Evolutionary conservation across 1,140 invertebrate genomes (phyloP).

Genomic region (Elysia chlorotica): DNA sequence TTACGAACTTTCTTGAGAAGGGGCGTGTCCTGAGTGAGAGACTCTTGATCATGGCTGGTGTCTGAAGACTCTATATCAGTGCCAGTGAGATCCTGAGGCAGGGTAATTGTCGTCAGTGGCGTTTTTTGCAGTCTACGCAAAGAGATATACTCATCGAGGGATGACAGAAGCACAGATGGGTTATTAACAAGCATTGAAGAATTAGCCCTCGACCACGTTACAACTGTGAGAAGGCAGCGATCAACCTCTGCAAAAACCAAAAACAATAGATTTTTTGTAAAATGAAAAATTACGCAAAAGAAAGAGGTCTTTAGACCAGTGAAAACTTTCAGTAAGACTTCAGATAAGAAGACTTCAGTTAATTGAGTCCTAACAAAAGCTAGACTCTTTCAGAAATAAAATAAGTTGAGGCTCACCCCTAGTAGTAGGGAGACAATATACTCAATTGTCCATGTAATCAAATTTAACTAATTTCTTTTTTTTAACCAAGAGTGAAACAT

Average conservation of each 20-base stretch:
- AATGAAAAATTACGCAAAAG: too few species aligned
- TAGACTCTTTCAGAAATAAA: too few species aligned
- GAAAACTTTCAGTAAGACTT: too few species aligned
- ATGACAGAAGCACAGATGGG: slow-evolving; percentile 33
- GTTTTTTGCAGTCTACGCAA: slow-evolving; percentile 40
- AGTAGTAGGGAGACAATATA: too few species aligned
- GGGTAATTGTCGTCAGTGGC: slow-evolving; percentile 35
- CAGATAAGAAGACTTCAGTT: too few species aligned
- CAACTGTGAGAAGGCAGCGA: slow-evolving; percentile 43
- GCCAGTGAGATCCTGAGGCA: slow-evolving; percentile 25
- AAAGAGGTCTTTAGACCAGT: too few species aligned
- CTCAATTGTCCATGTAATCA: too few species aligned
- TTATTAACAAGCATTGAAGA: slow-evolving; percentile 7
- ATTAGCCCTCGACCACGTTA: slow-evolving; percentile 28
- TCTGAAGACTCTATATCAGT: slow-evolving; percentile 1
- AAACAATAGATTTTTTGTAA: too few species aligned
- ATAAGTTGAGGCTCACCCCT: too few species aligned
- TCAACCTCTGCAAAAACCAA: slow-evolving; percentile 45
- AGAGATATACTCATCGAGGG: slow-evolving; percentile 42
- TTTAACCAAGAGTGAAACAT: too few species aligned
- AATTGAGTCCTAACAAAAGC: too few species aligned
- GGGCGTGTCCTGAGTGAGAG: not conserved
- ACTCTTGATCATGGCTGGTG: not conserved
- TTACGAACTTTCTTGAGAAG: not conserved
- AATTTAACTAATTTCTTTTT: too few species aligned